phyloP scores from a whole-genome alignment of 1,140 invertebrate species.

The Archegozetes longisetosus region DNA sequence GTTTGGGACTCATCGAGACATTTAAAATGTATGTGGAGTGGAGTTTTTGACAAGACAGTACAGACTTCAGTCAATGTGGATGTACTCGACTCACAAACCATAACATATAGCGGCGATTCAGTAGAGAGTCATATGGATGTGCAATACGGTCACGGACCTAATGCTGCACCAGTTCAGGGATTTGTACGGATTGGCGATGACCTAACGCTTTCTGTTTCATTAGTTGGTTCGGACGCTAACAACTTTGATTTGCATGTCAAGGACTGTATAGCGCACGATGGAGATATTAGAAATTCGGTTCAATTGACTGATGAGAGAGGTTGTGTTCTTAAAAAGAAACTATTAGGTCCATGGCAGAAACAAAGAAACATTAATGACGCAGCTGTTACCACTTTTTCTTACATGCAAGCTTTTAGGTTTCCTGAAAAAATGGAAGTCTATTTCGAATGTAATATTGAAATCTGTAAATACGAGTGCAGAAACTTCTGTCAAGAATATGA shows the following conservation, averaged over 20 bases:
- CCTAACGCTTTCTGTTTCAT: slow-evolving; percentile 62
- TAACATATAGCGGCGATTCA: slow-evolving; percentile 65
- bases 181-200: slow-evolving; percentile 63
- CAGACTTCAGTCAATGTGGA: slow-evolving; percentile 45
- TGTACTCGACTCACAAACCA: slow-evolving; percentile 58
- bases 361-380: slow-evolving; percentile 52
- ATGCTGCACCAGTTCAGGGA: slow-evolving; percentile 52
- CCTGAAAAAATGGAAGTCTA: slow-evolving; percentile 68
- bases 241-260: slow-evolving; percentile 51
- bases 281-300: slow-evolving; percentile 33
- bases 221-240: slow-evolving; percentile 45
- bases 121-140: slow-evolving; percentile 61
- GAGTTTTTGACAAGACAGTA: slow-evolving; percentile 9
- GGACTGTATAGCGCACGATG: slow-evolving; percentile 56
- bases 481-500: slow-evolving; percentile 25
- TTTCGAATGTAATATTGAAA: slow-evolving; percentile 63
- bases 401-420: slow-evolving; percentile 71
- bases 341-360: slow-evolving; percentile 62
- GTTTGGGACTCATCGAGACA: slow-evolving; percentile 47
- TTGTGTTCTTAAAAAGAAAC: slow-evolving; percentile 60
- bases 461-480: slow-evolving; percentile 61
- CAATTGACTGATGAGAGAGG: slow-evolving; percentile 50
- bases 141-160: slow-evolving; percentile 54
- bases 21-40: slow-evolving; percentile 10
- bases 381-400: slow-evolving; percentile 57